phyloP scores from a whole-genome alignment of 2,113 vertebrate species.

The Macquaria australasica region DNA sequence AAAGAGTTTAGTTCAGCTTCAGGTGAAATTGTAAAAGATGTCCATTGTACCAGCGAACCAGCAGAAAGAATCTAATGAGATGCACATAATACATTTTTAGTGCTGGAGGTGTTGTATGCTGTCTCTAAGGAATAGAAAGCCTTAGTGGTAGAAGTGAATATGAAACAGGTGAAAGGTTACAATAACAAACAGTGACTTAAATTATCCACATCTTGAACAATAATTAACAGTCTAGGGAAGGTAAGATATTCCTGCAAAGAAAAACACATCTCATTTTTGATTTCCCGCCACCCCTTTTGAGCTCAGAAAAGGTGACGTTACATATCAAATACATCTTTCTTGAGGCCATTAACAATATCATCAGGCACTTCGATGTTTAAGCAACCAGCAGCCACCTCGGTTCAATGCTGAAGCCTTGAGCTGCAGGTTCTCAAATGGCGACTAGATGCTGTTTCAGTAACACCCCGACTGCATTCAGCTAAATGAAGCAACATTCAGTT shows the following conservation, averaged over 20 bases:
- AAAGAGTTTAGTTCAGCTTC: constrained; percentile 7
- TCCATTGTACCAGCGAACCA: not conserved
- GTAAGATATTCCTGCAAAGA: not conserved
- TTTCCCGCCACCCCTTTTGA: not conserved
- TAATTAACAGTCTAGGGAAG: not conserved
- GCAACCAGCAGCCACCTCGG: not conserved
- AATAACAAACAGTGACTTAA: not conserved
- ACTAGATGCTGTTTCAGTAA: not conserved
- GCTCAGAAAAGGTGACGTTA: not conserved
- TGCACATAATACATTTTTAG: not conserved
- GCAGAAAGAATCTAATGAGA: not conserved
- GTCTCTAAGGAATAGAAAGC: not conserved
- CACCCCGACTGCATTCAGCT: not conserved
- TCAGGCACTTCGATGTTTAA: not conserved
- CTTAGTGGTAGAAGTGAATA: not conserved
- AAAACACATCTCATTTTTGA: not conserved
- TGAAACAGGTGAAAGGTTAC: not conserved
- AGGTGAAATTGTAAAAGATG: not conserved
- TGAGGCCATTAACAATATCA: too few relatives aligned
- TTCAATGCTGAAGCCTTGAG: not conserved
- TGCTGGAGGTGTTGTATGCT: not conserved
- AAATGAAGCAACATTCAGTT: not conserved
- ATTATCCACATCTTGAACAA: not conserved
- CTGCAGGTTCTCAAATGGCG: not conserved
- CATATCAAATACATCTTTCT: not conserved